Evolutionary conservation across 2,797 vertebrate genomes (phyloP).

Genomic region (Pangasius djambal): DNA sequence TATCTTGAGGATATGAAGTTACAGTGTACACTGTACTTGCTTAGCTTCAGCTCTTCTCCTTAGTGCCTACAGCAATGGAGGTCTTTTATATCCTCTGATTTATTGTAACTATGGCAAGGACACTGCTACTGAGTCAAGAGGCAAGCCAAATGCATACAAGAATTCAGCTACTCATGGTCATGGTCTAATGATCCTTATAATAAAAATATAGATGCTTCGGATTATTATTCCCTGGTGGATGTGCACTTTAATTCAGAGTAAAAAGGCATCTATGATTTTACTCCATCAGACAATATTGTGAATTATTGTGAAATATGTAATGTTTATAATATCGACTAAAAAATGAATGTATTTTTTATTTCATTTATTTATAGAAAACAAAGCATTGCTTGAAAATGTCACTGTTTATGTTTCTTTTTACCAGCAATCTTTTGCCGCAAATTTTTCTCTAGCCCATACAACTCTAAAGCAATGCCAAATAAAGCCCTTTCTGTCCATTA

Average conservation of each 20-base stretch:
- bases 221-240: slow-evolving; percentile 1
- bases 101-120: slow-evolving; percentile 37
- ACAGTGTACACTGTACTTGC: background rate
- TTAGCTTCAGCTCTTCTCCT: slow-evolving; percentile 11
- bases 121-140: slow-evolving; percentile 33
- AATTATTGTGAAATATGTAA: background rate
- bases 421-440: too few species aligned
- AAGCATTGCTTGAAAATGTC: background rate
- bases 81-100: slow-evolving; percentile 22
- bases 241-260: background rate
- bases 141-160: background rate
- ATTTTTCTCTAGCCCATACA: background rate
- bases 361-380: background rate
- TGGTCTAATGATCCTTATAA: background rate
- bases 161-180: slow-evolving; percentile 2
- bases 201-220: slow-evolving; percentile 4
- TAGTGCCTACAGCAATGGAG: background rate
- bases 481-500: background rate
- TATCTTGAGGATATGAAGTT: background rate
- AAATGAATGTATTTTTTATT: background rate
- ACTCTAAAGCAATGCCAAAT: background rate
- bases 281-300: background rate
- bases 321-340: background rate
- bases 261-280: background rate
- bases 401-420: background rate